These are phyloP conservation scores for Kryptolebias marmoratus DNA, from an alignment of 2,113 vertebrate genomes.

Conservation along the genomic window DNA sequence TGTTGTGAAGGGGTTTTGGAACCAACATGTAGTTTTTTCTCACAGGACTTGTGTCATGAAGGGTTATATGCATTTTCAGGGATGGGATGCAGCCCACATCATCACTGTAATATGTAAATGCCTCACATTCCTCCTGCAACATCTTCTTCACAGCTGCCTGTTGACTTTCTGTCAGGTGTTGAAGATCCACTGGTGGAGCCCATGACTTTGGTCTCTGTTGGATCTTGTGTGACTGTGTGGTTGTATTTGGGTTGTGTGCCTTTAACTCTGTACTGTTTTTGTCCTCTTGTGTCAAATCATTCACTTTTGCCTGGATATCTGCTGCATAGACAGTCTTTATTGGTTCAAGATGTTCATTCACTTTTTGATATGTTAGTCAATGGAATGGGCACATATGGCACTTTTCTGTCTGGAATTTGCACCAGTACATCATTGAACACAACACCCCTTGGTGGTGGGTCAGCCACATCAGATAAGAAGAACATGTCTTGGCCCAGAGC, in stretches of 20 bases:
- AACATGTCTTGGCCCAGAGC: not conserved
- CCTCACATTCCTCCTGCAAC: constrained; percentile 19
- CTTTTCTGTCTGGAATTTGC: not conserved
- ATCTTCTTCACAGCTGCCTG: not conserved
- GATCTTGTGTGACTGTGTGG: not conserved
- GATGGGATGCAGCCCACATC: constrained; percentile 8
- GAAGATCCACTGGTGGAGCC: constrained; percentile 8
- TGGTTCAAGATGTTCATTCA: constrained; percentile 8
- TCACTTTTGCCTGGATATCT: not conserved
- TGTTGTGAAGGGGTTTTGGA: not conserved
- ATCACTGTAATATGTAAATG: constrained; percentile 4
- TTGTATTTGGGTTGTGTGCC: not conserved
- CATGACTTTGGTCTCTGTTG: constrained; percentile 3
- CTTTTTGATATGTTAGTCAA: not conserved
- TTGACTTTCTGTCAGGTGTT: not conserved
- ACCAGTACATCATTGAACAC: not conserved
- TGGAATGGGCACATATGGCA: constrained; percentile 2
- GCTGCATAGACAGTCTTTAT: constrained; percentile 6
- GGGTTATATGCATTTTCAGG: constrained; percentile 6
- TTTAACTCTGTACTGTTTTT: not conserved
- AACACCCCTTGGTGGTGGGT: not conserved
- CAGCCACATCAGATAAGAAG: not conserved
- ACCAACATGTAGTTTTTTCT: constrained; percentile 1
- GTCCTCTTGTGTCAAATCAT: not conserved
- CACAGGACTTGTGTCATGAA: not conserved